Conservation (phyloP, 2,888 invertebrate genomes). For the Thecophora atra region DNA sequence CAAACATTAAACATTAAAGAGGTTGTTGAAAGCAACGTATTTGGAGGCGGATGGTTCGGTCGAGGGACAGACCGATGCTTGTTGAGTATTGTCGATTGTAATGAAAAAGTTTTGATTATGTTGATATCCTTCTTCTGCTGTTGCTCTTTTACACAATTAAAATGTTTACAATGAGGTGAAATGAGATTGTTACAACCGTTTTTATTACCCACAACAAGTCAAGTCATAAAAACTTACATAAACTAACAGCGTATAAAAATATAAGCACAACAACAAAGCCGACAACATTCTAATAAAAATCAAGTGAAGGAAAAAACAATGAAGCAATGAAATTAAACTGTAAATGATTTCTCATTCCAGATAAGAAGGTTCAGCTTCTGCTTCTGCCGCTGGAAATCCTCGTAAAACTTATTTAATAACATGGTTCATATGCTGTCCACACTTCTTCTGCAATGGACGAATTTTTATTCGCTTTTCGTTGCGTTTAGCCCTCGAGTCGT, state of each 20-base stretch:
- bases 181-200: conserved; percentile 22
- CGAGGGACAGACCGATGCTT: not conserved
- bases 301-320: not conserved
- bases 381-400: conserved; percentile 36
- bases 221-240: conserved; percentile 23
- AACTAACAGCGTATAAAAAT: conserved; percentile 4
- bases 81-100: not conserved
- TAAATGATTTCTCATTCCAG: conserved; percentile 49
- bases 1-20: too few relatives aligned
- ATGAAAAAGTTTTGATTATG: conserved; percentile 32
- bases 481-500: not conserved
- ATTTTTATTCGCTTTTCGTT: not conserved
- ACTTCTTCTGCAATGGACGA: conserved; percentile 10
- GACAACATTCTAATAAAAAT: not conserved
- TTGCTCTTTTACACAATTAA: conserved; percentile 26
- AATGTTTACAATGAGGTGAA: conserved; percentile 36
- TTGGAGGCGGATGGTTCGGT: too few relatives aligned
- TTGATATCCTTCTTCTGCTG: not conserved
- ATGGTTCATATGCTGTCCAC: conserved; percentile 9
- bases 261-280: not conserved
- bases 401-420: conserved; percentile 21
- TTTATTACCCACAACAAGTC: conserved; percentile 14
- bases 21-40: too few relatives aligned
- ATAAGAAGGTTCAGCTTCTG: too few relatives aligned
- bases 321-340: conserved; percentile 27